These are phyloP conservation scores for Hypercompe scribonia DNA, from an alignment of 2,888 invertebrate genomes.

Conservation along the genomic window DNA sequence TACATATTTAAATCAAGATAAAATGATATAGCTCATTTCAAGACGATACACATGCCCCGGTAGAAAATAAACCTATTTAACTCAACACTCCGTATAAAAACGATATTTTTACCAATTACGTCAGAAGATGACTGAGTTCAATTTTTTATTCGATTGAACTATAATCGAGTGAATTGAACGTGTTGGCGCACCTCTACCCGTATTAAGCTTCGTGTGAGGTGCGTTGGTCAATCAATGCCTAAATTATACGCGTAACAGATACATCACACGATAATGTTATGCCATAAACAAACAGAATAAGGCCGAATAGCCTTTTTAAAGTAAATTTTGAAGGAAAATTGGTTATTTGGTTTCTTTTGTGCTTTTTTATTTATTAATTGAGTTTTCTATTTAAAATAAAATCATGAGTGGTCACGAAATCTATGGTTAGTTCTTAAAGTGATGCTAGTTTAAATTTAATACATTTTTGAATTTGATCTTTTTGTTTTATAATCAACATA, in stretches of 20 bases:
- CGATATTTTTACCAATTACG: background rate
- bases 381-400: background rate
- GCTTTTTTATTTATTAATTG: background rate
- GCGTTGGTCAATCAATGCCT: conserved; percentile 34
- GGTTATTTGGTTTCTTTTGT: background rate
- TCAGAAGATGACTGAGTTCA: background rate
- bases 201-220: conserved; percentile 43
- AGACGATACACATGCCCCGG: background rate
- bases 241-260: conserved; percentile 24
- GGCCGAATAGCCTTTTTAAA: background rate
- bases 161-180: conserved; percentile 16
- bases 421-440: no score
- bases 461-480: no score
- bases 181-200: conserved; percentile 18
- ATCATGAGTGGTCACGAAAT: background rate
- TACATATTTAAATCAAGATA: no score
- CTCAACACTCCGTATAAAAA: background rate
- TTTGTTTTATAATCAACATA: no score
- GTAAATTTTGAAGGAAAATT: background rate
- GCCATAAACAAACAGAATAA: conserved; percentile 28
- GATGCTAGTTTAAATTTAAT: no score
- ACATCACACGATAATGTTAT: conserved; percentile 29
- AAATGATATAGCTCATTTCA: no score
- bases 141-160: background rate
- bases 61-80: background rate